These are phyloP conservation scores for Hydrolagus affinis DNA, from an alignment of 2,113 vertebrate genomes.

Conservation along the genomic window DNA sequence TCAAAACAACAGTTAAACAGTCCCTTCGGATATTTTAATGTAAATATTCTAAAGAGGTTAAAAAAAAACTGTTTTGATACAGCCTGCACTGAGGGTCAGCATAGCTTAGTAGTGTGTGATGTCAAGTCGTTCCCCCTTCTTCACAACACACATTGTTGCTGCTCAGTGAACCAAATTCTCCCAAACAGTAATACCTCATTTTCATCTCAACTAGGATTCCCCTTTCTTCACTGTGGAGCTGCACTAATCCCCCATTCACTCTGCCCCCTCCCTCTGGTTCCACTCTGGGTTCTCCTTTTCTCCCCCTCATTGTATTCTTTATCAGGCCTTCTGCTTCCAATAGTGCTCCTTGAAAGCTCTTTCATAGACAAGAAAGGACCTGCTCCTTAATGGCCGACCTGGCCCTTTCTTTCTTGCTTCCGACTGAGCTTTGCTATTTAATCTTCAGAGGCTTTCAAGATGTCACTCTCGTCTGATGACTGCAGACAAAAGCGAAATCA, in stretches of 20 bases:
- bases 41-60: slow-evolving; percentile 56
- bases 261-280: slow-evolving; percentile 61
- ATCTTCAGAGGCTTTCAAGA: slow-evolving; percentile 88
- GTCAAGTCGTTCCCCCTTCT: slow-evolving; percentile 70
- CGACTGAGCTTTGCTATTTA: slow-evolving; percentile 80
- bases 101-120: slow-evolving; percentile 91
- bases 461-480: slow-evolving; percentile 83
- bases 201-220: slow-evolving; percentile 75
- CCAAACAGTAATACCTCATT: slow-evolving; percentile 87
- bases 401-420: slow-evolving; percentile 74
- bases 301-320: slow-evolving; percentile 64
- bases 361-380: slow-evolving; percentile 67
- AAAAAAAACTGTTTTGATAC: slow-evolving; percentile 64
- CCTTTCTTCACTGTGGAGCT: slow-evolving; percentile 68
- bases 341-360: slow-evolving; percentile 69
- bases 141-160: slow-evolving; percentile 88
- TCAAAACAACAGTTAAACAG: slow-evolving; percentile 25
- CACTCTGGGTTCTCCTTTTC: slow-evolving; percentile 59
- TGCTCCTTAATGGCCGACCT: slow-evolving; percentile 67
- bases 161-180: slow-evolving; percentile 83
- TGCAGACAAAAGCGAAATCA: slow-evolving; percentile 73
- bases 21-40: slow-evolving; percentile 27
- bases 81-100: slow-evolving; percentile 70
- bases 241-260: slow-evolving; percentile 74
- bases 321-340: slow-evolving; percentile 68